These are phyloP conservation scores for Xenentodon cancila DNA, from an alignment of 2,797 vertebrate species.

Conservation along the genomic window DNA sequence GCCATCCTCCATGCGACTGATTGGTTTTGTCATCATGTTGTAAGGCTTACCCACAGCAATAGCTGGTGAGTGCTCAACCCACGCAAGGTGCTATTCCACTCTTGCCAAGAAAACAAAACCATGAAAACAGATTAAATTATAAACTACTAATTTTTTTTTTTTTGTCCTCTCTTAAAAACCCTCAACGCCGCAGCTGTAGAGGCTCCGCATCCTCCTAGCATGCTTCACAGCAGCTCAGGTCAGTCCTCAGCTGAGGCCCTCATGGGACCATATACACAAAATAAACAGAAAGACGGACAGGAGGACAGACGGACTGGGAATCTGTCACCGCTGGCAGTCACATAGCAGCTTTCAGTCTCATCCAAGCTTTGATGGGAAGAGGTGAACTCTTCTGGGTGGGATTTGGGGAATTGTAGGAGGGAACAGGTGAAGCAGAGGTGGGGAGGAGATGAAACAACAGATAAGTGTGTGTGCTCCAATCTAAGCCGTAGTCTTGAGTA, in stretches of 20 bases:
- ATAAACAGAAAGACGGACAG: constrained; percentile 48
- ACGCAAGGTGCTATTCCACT: constrained; percentile 77
- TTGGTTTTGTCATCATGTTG: constrained; percentile 85
- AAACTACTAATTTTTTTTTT: constrained; percentile 80
- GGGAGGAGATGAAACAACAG: constrained; percentile 47
- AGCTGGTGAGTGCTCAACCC: constrained; percentile 83
- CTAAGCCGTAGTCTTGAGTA: constrained; percentile 64
- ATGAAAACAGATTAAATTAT: constrained; percentile 84
- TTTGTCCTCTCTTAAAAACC: constrained; percentile 71
- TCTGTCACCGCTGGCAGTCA: constrained; percentile 82
- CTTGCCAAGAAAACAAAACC: constrained; percentile 80
- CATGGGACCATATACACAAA: constrained; percentile 38
- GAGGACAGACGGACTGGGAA: constrained; percentile 65
- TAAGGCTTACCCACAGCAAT: constrained; percentile 91
- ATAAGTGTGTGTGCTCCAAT: constrained; percentile 33
- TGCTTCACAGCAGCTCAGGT: constrained; percentile 79
- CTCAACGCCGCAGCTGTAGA: constrained; percentile 62
- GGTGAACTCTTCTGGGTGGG: constrained; percentile 50
- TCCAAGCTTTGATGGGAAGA: constrained; percentile 69
- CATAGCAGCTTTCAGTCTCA: constrained; percentile 85
- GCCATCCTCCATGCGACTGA: constrained; percentile 79
- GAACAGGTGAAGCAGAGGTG: constrained; percentile 46
- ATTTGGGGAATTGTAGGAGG: constrained; percentile 31
- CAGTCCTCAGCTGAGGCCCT: constrained; percentile 73
- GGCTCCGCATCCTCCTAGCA: constrained; percentile 69